phyloP scores from a whole-genome alignment of 2,113 vertebrate genomes.

The Ammodytes dubius region DNA sequence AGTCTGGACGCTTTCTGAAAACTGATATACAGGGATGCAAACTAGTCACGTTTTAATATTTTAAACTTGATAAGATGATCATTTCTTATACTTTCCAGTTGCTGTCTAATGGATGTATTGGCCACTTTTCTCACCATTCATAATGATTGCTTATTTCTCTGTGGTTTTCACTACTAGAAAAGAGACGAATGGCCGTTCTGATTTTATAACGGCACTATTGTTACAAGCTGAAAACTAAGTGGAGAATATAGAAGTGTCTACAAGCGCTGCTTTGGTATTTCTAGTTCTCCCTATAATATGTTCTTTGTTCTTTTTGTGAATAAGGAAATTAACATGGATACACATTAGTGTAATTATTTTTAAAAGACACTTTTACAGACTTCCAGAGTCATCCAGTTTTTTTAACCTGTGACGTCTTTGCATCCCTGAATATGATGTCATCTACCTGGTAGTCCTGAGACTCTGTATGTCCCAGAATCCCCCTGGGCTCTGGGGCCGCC shows the following conservation, averaged over 20 bases:
- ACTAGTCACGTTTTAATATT: background rate
- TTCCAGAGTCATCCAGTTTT: no score
- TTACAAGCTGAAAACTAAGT: background rate
- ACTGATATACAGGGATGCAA: conserved; percentile 54
- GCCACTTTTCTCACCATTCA: background rate
- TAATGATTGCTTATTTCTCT: background rate
- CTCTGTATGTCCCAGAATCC: conserved; percentile 44
- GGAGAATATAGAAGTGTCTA: background rate
- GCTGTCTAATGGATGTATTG: background rate
- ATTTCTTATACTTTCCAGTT: no score
- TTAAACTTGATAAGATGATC: background rate
- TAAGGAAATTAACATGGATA: background rate
- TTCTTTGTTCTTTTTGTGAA: background rate
- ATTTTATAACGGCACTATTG: background rate
- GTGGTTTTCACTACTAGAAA: background rate
- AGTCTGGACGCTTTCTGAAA: conserved; percentile 26
- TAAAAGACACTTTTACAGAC: background rate
- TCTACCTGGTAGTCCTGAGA: conserved; percentile 5
- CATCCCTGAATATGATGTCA: conserved; percentile 41
- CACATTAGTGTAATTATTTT: background rate
- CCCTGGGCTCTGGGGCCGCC: conserved; percentile 11
- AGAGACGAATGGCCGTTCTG: background rate
- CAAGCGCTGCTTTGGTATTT: background rate
- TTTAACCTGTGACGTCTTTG: conserved; percentile 38
- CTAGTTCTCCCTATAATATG: background rate